These are phyloP conservation scores for Dasypogon diadema DNA, from an alignment of 2,888 invertebrate species.

Conservation along the genomic window DNA sequence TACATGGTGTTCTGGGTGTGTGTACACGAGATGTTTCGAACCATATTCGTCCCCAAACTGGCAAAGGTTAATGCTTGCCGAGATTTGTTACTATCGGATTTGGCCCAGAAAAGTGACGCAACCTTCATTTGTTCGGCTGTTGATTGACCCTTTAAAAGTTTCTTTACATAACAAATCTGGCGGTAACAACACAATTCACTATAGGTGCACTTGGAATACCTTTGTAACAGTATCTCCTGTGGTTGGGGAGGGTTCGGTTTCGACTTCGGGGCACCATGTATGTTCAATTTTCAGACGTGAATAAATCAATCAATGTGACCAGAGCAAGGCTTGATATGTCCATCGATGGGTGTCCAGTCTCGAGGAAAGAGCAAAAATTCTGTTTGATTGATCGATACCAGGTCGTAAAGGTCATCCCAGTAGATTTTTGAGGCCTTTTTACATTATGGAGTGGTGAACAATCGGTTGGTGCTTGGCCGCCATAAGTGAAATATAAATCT, in stretches of 20 bases:
- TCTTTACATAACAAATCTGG: background rate
- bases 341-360: no score
- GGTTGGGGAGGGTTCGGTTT: no score
- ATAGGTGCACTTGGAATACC: background rate
- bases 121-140: background rate
- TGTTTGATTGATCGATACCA: background rate
- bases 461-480: background rate
- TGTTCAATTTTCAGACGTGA: background rate
- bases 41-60: background rate
- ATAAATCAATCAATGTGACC: no score
- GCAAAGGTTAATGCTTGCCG: background rate
- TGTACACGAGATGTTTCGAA: background rate
- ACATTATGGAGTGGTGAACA: background rate
- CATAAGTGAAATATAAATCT: background rate
- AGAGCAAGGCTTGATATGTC: no score
- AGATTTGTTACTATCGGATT: background rate
- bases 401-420: background rate
- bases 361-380: background rate
- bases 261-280: background rate
- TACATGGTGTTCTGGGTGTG: background rate
- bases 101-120: conserved; percentile 8
- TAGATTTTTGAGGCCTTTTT: background rate
- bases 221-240: no score
- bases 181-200: background rate
- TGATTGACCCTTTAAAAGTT: background rate